Base-by-base conservation (phyloP, 2,888 invertebrate genomes). In the Cheilosia scutellata region DNA sequence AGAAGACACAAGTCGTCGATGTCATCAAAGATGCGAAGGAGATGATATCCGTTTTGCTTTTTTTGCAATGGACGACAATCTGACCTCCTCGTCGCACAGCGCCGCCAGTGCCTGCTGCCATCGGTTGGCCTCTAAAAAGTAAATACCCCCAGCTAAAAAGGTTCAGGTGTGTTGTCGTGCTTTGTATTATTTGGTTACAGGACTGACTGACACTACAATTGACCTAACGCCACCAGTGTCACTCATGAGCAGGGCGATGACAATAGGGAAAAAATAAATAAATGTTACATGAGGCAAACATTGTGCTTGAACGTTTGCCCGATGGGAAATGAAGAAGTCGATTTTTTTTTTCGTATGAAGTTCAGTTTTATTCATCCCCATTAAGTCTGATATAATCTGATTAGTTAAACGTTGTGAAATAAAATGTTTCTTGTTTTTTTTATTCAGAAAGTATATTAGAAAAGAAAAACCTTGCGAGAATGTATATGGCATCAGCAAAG, bases 1-100 rank as follows among this genome's bases (percentile, higher is more conserved):
- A 51, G 55, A 68, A 74, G 74, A 37, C 57, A 74, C 16, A 57
- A 31, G 57, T 47, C 49, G 79, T 65, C 66, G 79, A 68, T 74
- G 80, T 80, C 84, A 80, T 76, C 84, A 80, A 60, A 86, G 75
- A 80, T 86, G 60, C 65, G 66, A 76, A 72, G 60, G 71, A 71
- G 84, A 80, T 76, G 71, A 80, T 80, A 80, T 80, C 66, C 80
- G 75, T 71, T 84, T 84, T 71, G 44, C 55, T 80, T 76, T 65
- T 65, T 49, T 62, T 63, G 47, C 53, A 1, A 11, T 37, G 37
- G 4, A 37, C 63, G 49, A 57, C 42, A 42, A 75, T 49, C 80
- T 84, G 75, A 86, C 80, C 84, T 66, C 55, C 62, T 74, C 65
- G 16, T n/a, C 44, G 44, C 5, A n/a, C 6, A 44, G 2, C 47